Evolutionary conservation across 2,888 invertebrate species (phyloP).

Genomic region (Xylota sylvarum): DNA sequence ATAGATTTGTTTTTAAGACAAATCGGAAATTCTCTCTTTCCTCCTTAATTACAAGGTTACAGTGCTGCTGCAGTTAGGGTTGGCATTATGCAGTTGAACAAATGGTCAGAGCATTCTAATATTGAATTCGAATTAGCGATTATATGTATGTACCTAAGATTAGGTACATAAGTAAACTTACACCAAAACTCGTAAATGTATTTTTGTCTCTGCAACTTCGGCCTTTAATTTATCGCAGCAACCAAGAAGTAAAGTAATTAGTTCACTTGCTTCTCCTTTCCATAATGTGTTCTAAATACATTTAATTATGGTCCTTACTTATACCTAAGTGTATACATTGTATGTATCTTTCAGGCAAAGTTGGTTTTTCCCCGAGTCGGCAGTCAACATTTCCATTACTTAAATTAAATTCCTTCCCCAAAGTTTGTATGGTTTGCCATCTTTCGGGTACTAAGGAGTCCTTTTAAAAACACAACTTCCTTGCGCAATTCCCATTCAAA

Average conservation of each 20-base stretch:
- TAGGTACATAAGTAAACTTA: no score
- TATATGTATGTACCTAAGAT: no score
- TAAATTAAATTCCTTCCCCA: constrained; percentile 29
- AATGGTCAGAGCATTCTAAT: no score
- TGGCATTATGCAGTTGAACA: no score
- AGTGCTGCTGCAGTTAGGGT: no score
- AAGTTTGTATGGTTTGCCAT: constrained; percentile 4
- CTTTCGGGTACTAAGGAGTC: background rate
- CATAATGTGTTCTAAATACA: background rate
- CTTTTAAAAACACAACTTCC: constrained; percentile 1
- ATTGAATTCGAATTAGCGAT: no score
- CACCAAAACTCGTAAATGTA: no score
- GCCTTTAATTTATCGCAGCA: no score
- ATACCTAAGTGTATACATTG: background rate
- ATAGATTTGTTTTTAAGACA: no score
- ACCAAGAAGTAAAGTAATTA: background rate
- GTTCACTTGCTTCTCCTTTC: background rate
- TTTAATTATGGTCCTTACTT: background rate
- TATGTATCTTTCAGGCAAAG: background rate
- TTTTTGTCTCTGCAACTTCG: no score
- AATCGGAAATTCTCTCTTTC: no score
- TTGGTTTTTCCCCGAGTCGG: background rate
- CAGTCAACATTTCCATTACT: constrained; percentile 19
- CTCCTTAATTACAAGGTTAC: no score
- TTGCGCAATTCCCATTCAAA: background rate